A percentile compares a stretch with the other conserved stretches of the same genome.
These are phyloP conservation scores for Entomyzon cyanotis DNA, from an alignment of 2,113 vertebrate species.

Conservation along the genomic window DNA sequence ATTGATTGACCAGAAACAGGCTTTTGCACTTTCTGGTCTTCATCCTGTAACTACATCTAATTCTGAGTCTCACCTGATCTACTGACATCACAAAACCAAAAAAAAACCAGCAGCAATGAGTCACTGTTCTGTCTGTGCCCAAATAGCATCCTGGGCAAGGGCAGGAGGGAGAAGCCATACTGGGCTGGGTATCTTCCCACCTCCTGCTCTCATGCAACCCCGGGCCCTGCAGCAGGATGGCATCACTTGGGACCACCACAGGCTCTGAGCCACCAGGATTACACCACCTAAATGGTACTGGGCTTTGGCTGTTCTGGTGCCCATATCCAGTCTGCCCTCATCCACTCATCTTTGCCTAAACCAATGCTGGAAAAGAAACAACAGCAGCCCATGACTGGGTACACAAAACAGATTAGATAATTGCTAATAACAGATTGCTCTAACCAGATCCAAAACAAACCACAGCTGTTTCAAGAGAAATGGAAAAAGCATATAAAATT, in stretches of 20 bases:
- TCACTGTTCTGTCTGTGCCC: not conserved
- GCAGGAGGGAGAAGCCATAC: not conserved
- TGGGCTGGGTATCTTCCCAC: rapidly evolving
- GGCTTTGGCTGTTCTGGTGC: rapidly evolving
- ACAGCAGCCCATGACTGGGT: rapidly evolving
- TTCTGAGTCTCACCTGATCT: not conserved
- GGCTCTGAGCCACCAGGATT: too few species aligned
- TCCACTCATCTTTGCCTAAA: not conserved
- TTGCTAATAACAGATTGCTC: not conserved
- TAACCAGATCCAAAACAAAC: not conserved
- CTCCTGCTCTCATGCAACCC: rapidly evolving
- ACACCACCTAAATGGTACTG: rapidly evolving
- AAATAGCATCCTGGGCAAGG: rapidly evolving
- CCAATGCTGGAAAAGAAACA: not conserved
- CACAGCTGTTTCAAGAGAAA: not conserved
- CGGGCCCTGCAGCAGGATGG: rapidly evolving
- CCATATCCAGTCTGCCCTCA: not conserved
- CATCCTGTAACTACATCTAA: not conserved
- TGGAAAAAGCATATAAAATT: not conserved
- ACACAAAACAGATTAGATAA: not conserved
- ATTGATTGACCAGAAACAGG: not conserved
- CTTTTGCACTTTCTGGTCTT: not conserved
- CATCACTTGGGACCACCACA: rapidly evolving
- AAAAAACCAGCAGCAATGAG: rapidly evolving
- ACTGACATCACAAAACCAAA: not conserved